A percentile compares a stretch with the other conserved stretches of the same genome.
These are phyloP conservation scores for Malacoctenus gilli DNA, from an alignment of 2,797 vertebrate genomes.

Conservation along the genomic window DNA sequence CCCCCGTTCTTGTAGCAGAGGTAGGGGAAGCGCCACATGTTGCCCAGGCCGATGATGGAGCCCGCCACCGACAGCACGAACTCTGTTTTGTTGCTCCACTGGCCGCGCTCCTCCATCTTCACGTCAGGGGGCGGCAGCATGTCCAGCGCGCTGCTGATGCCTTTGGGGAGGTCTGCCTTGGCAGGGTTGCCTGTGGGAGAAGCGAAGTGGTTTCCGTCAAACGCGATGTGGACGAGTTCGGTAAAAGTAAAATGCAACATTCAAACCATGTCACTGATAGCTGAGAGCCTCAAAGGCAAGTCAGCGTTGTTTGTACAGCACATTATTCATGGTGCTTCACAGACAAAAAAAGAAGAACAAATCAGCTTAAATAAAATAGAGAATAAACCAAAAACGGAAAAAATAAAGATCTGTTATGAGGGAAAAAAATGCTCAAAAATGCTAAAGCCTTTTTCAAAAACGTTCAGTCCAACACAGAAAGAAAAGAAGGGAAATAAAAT, in stretches of 20 bases:
- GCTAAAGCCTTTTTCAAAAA: no score
- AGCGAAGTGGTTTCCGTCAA: not conserved
- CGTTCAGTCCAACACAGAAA: no score
- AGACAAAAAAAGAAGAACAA: not conserved
- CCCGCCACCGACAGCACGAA: conserved; percentile 91
- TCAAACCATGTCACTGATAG: no score
- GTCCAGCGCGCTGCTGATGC: conserved; percentile 35
- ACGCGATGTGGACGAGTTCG: no score
- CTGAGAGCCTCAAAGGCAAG: no score
- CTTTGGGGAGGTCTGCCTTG: conserved; percentile 55
- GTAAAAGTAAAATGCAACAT: no score
- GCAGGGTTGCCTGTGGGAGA: conserved; percentile 52
- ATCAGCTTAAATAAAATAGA: no score
- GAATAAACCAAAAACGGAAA: no score
- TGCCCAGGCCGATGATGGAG: conserved; percentile 93
- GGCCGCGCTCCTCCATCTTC: conserved; percentile 87
- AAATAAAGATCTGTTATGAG: no score
- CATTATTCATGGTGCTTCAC: no score
- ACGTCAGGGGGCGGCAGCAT: conserved; percentile 53
- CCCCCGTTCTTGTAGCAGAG: conserved; percentile 97
- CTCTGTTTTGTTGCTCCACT: conserved; percentile 95
- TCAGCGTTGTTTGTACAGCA: no score
- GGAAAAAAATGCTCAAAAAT: not conserved
- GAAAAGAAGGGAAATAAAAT: not conserved
- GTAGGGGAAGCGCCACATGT: conserved; percentile 96